Base-by-base conservation (phyloP, 92 coral and sea anemone species). In the Chrysogorgia sp. region DNA sequence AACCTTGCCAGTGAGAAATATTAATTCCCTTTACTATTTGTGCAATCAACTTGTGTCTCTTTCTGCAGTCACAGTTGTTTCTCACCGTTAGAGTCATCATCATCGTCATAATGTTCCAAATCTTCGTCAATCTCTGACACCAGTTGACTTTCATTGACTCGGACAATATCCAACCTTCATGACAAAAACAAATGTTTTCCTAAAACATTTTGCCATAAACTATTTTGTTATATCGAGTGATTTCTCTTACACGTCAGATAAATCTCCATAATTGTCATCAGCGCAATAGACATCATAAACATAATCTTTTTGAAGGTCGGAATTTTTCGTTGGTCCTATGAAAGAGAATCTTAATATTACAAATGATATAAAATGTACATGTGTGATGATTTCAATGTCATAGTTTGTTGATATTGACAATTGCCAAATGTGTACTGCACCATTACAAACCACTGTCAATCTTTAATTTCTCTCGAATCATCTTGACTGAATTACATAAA, bases 71-170 rank as follows among this genome's bases (percentile, higher is more conserved):
- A n/a, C n/a, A n/a, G n/a, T 2, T 35, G 30, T 40, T 69, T 34
- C 83, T 45, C 69, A 96, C 99, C 99, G 57, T 96, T 96, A 0
- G 99, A 96, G 62, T 96, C 99, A 75, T 93, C 98, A n/a, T 96
- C 99, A 13, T 96, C 99, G 23, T 96, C 99, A 67, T 87, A 96
- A 50, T 83, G 74, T 61, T 87, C 92, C 10, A 92, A 82, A 41
- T 96, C 99, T 33, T 79, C 86, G 70, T 83, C 90, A 26, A 86
- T 77, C 47, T 83, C 81, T 67, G 87, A 91, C 50, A 81, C 88
- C 10, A 96, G 83, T 40, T 96, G 90, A 68, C 81, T 66, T n/a
- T 90, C 74, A 63, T 85, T 88, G 29, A 96, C 48, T 7, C 88
- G 89, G 32, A 93, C 84, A 56, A 96, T 90, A 75, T 96, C 91